phyloP scores from a whole-genome alignment of 1,140 invertebrate genomes.

The Drosophila nannoptera region DNA sequence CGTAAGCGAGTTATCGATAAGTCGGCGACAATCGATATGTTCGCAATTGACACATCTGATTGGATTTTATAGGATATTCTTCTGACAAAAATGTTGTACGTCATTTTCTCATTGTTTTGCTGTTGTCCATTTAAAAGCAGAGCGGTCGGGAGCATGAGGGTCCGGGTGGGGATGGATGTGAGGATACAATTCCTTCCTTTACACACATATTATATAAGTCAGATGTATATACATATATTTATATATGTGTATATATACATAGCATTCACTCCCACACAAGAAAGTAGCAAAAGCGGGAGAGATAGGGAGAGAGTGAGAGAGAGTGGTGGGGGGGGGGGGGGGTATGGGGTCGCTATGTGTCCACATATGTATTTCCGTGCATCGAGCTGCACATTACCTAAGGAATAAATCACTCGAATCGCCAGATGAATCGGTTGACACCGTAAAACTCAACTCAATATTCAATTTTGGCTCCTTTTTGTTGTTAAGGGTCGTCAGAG shows the following conservation, averaged over 20 bases:
- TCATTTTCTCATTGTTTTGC: conserved; percentile 19
- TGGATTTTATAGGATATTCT: conserved; percentile 6
- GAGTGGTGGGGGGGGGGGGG: neutral
- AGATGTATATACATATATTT: conserved; percentile 20
- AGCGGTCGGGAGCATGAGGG: neutral
- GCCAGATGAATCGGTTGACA: conserved; percentile 36
- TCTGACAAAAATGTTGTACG: neutral
- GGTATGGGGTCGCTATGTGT: neutral
- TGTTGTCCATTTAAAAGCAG: conserved; percentile 13
- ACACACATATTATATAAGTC: conserved; percentile 32
- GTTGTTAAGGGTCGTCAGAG: neutral
- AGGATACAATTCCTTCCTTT: neutral
- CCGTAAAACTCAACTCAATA: conserved; percentile 64
- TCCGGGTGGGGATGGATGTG: too few relatives aligned
- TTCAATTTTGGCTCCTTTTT: conserved; percentile 44
- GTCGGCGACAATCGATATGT: neutral
- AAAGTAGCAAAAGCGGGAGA: conserved; percentile 10
- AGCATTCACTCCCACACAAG: conserved; percentile 29
- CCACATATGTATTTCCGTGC: conserved; percentile 3
- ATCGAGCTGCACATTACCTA: conserved; percentile 57
- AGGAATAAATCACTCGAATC: conserved; percentile 68
- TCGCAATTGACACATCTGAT: neutral
- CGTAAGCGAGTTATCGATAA: neutral
- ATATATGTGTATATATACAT: conserved; percentile 17
- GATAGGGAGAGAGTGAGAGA: conserved; percentile 5